These are phyloP conservation scores for Onychomys arenicola DNA, from an alignment of 2,797 vertebrate species.

Conservation along the genomic window DNA sequence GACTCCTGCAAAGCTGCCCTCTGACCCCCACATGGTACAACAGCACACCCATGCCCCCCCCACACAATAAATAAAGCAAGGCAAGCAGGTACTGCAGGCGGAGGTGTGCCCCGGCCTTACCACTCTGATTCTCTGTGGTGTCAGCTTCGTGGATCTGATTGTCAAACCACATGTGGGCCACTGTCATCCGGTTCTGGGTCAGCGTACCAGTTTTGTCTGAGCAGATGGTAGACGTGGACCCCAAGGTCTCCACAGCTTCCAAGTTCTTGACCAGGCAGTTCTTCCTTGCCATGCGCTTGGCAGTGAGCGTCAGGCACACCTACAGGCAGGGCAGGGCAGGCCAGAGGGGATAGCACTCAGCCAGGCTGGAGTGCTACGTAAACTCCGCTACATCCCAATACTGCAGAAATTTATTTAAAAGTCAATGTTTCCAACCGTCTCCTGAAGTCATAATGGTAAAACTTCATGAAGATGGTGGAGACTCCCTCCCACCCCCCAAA, in stretches of 20 bases:
- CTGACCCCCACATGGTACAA: background rate
- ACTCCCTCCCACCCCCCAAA: background rate
- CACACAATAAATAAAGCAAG: background rate
- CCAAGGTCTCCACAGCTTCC: conserved; percentile 97
- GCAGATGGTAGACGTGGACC: conserved; percentile 94
- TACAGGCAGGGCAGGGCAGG: background rate
- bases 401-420: accelerated
- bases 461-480: background rate
- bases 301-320: conserved; percentile 97
- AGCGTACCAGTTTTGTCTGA: conserved; percentile 94
- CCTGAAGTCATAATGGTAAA: background rate
- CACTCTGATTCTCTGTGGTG: conserved; percentile 95
- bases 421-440: background rate
- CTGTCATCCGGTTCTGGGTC: conserved; percentile 94
- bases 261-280: conserved; percentile 98
- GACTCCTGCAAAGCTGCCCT: background rate
- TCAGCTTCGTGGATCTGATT: conserved; percentile 95
- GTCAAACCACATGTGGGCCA: conserved; percentile 96
- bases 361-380: accelerated
- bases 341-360: no score
- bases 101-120: conserved; percentile 79
- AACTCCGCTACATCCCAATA: accelerated
- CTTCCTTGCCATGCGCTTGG: conserved; percentile 98
- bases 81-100: accelerated
- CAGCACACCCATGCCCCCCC: background rate